Conservation (phyloP, 2,888 invertebrate species). For the Tyria jacobaeae region DNA sequence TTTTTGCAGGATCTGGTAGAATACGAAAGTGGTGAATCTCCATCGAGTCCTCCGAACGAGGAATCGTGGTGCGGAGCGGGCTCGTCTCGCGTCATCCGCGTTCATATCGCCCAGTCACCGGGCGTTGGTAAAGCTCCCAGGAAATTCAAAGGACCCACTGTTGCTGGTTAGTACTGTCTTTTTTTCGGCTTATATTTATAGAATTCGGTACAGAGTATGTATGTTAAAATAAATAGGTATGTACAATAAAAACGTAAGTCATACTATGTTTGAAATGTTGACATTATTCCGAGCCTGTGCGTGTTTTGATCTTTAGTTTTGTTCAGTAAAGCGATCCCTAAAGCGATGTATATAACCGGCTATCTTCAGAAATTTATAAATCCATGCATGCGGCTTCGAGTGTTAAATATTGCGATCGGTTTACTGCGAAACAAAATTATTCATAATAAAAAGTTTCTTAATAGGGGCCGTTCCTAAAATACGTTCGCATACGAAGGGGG, state of each 20-base stretch:
- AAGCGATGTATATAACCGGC: not conserved
- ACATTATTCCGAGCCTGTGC: not conserved
- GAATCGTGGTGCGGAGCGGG: constrained; percentile 55
- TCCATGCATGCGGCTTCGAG: not conserved
- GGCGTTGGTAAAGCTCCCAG: constrained; percentile 42
- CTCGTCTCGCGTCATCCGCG: constrained; percentile 60
- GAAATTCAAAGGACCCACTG: constrained; percentile 68
- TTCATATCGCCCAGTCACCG: constrained; percentile 49
- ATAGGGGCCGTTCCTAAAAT: too few relatives aligned
- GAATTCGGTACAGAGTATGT: not conserved
- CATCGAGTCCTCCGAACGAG: constrained; percentile 58
- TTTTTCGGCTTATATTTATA: not conserved
- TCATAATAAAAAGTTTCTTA: too few relatives aligned
- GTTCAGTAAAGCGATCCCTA: not conserved
- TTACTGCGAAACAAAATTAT: too few relatives aligned
- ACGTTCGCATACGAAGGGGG: too few relatives aligned
- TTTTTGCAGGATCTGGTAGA: constrained; percentile 76
- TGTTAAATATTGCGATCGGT: too few relatives aligned
- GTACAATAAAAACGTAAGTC: too few relatives aligned
- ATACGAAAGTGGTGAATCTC: constrained; percentile 67
- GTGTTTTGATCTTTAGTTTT: not conserved
- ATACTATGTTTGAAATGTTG: not conserved
- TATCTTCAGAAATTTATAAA: not conserved
- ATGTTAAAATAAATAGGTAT: too few relatives aligned
- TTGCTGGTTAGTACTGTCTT: constrained; percentile 63